These are phyloP conservation scores for Lamproptera curius DNA, from an alignment of 2,888 invertebrate genomes.

Conservation along the genomic window DNA sequence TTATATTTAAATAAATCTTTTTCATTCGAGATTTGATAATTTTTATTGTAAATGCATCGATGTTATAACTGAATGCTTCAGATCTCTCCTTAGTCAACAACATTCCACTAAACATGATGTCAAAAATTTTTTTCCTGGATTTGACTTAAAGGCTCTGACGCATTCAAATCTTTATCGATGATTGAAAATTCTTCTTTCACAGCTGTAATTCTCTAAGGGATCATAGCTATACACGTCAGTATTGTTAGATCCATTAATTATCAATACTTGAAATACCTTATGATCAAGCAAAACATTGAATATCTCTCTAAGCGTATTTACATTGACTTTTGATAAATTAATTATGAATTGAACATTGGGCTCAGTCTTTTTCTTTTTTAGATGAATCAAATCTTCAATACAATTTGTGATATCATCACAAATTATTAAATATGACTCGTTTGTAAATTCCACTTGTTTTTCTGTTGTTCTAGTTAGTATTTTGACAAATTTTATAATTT, in stretches of 20 bases:
- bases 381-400: neutral
- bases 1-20: slow-evolving; percentile 31
- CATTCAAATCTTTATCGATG: slow-evolving; percentile 29
- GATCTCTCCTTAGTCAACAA: slow-evolving; percentile 32
- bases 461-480: slow-evolving; percentile 5
- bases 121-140: slow-evolving; percentile 31
- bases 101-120: slow-evolving; percentile 33
- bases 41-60: slow-evolving; percentile 36
- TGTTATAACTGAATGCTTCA: slow-evolving; percentile 34
- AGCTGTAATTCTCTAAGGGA: slow-evolving; percentile 48
- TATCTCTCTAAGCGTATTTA: slow-evolving; percentile 23
- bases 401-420: neutral
- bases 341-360: slow-evolving; percentile 10
- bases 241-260: slow-evolving; percentile 36
- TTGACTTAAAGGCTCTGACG: slow-evolving; percentile 33
- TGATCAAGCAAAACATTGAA: slow-evolving; percentile 39
- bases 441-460: neutral
- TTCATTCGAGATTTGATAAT: slow-evolving; percentile 41
- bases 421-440: slow-evolving; percentile 12
- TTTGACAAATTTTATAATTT: neutral
- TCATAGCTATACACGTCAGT: slow-evolving; percentile 47
- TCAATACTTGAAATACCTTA: slow-evolving; percentile 37
- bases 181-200: slow-evolving; percentile 38
- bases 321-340: slow-evolving; percentile 6
- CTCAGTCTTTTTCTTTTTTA: slow-evolving; percentile 11